phyloP scores from a whole-genome alignment of 2,113 vertebrate species.

The Atractosteus spatula region DNA sequence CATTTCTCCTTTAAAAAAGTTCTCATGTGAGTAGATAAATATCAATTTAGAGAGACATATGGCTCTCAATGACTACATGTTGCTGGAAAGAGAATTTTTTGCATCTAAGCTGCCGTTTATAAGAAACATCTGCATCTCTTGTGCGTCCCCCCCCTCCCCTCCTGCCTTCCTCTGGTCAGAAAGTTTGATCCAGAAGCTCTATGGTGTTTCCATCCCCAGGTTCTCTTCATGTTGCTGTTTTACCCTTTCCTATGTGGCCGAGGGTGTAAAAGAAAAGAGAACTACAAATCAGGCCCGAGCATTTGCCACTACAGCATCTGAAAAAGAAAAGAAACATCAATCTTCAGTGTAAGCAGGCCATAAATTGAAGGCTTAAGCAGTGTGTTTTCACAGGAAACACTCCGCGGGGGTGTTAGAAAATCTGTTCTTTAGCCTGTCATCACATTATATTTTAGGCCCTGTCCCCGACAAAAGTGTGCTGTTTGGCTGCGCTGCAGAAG shows the following conservation, averaged over 20 bases:
- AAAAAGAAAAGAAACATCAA: slow-evolving; percentile 26
- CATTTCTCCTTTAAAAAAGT: too few species aligned
- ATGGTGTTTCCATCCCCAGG: too few species aligned
- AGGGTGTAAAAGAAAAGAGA: too few species aligned
- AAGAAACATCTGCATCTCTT: slow-evolving; percentile 67
- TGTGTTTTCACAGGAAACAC: slow-evolving; percentile 70
- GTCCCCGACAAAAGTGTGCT: slow-evolving; percentile 37
- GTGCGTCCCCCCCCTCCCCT: too few species aligned
- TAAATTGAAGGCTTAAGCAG: slow-evolving; percentile 52
- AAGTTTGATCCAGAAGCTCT: too few species aligned
- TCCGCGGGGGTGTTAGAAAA: slow-evolving; percentile 57
- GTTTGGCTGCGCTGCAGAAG: slow-evolving; percentile 43
- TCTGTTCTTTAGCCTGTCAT: slow-evolving; percentile 64
- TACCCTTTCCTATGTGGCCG: too few species aligned
- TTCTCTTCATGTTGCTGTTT: too few species aligned
- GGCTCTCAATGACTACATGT: too few species aligned
- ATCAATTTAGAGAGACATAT: too few species aligned
- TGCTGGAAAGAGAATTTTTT: too few species aligned
- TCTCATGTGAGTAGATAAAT: too few species aligned
- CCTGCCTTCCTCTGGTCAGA: too few species aligned
- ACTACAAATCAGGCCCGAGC: not conserved
- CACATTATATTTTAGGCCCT: slow-evolving; percentile 51
- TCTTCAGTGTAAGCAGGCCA: slow-evolving; percentile 61
- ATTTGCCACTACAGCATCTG: slow-evolving; percentile 21
- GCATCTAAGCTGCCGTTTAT: slow-evolving; percentile 26